These are phyloP conservation scores for Tolmerus cingulatus DNA, from an alignment of 2,888 invertebrate genomes.

Conservation along the genomic window DNA sequence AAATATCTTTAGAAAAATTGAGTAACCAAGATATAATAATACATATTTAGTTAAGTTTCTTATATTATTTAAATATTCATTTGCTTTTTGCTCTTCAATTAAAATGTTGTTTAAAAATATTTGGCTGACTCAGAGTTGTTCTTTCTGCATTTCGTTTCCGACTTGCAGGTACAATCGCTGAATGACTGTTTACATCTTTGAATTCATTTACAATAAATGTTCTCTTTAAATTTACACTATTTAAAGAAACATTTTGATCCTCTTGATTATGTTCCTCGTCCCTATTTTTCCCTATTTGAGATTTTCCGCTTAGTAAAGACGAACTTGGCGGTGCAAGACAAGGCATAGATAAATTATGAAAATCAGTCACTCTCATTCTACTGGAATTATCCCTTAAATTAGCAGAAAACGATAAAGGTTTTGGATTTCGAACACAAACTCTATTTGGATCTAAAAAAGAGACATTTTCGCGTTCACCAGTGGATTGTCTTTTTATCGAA, in stretches of 20 bases:
- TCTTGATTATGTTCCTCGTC: not conserved
- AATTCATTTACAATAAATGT: not conserved
- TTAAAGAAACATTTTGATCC: not conserved
- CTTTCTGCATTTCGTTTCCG: not conserved
- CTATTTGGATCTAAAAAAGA: not conserved
- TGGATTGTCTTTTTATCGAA: not conserved
- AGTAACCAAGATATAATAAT: too few relatives aligned
- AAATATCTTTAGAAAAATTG: too few relatives aligned
- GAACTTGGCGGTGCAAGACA: not conserved
- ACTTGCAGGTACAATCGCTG: not conserved
- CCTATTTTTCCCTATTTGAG: not conserved
- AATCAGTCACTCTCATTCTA: not conserved
- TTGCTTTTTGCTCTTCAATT: not conserved
- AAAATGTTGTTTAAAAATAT: not conserved
- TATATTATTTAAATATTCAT: too few relatives aligned
- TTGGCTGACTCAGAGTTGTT: not conserved
- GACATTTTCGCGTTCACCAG: not conserved
- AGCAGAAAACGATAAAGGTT: not conserved
- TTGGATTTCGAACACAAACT: not conserved
- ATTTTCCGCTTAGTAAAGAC: not conserved
- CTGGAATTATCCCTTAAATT: not conserved
- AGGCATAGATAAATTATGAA: not conserved
- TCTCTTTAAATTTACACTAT: not conserved
- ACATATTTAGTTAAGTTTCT: too few relatives aligned
- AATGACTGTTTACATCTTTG: not conserved